Base-by-base conservation (phyloP, 1,140 invertebrate genomes). In the Nasonia giraulti region DNA sequence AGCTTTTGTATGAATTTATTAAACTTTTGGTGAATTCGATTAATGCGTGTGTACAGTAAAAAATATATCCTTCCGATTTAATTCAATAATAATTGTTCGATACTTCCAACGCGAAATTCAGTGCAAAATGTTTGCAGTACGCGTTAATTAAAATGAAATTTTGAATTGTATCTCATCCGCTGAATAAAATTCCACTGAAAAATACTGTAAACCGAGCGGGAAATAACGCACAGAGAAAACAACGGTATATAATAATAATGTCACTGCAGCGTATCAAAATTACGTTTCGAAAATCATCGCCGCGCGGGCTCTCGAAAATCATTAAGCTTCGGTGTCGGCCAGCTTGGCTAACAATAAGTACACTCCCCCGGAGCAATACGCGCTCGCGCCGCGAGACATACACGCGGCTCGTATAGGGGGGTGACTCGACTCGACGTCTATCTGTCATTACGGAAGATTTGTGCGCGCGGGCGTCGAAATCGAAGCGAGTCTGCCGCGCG, bases 371-470 rank as follows among this genome's bases (percentile, higher is more conserved):
- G 55, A 27, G 73, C 50, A 33, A 81, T 74, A 81, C 50, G 69
- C 17, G 69, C 44, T 17, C 80, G 0, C 2, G n/a, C 14, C 2
- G 40, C 55, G 50, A 81, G 27, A n/a, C n/a, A 12, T 55, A 20
- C 33, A 31, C 23, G 14, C 33, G 40, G 20, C 68, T n/a, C 20
- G 37, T 44, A 68, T 6, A 33, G 50, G 87, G 87, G 90, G 89
- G 89, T 83, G 82, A 80, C 87, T 85, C 87, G 82, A 80, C 87
- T 85, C 87, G 89, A 88, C 88, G 85, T 91, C 89, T 91, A 90
- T 91, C 88, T 88, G 90, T 88, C 87, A 88, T 90, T 89, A 90
- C 85, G 84, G 86, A 78, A 89, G 88, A 90, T 90, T 89, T 91
- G 89, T 89, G 88, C 84, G 87, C 84, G 83, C 87, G 47, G 14